These are phyloP conservation scores for Spheniscus mendiculus DNA, from an alignment of 2,113 vertebrate species.

Conservation along the genomic window DNA sequence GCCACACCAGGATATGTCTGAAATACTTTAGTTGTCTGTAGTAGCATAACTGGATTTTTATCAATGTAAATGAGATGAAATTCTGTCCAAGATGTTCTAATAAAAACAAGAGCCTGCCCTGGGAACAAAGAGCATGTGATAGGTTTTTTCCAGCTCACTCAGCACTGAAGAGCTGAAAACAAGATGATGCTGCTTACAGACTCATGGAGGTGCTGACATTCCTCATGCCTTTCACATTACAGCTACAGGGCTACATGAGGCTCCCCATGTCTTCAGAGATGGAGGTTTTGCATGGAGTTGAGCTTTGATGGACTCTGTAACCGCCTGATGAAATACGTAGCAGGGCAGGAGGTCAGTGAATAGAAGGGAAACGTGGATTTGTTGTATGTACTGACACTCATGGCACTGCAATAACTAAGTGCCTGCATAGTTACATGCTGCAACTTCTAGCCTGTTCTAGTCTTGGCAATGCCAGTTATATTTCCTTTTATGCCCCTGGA, in stretches of 20 bases:
- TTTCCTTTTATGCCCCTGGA: background rate
- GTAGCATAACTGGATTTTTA: slow-evolving; percentile 42
- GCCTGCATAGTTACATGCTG: background rate
- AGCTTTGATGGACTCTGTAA: background rate
- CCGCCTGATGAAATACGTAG: background rate
- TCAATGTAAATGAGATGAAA: background rate
- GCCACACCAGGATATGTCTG: background rate
- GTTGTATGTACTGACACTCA: background rate
- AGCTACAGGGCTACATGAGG: background rate
- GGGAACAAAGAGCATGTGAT: slow-evolving; percentile 8
- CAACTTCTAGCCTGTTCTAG: background rate
- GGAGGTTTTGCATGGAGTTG: background rate
- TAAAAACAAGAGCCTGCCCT: slow-evolving; percentile 34
- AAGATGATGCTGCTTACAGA: background rate
- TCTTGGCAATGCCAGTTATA: background rate
- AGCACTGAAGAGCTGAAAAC: background rate
- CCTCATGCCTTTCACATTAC: background rate
- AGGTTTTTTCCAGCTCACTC: background rate
- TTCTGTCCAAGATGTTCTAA: slow-evolving; percentile 35
- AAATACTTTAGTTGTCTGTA: background rate
- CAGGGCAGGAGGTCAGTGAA: background rate
- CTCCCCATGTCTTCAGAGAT: background rate
- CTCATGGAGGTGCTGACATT: background rate
- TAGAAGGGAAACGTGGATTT: background rate
- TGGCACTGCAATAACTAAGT: background rate